Percentiles rank a stretch among this genome's conserved stretches.
These are phyloP conservation scores for Microcaecilia unicolor DNA, from an alignment of 2,797 vertebrate species.

Conservation along the genomic window DNA sequence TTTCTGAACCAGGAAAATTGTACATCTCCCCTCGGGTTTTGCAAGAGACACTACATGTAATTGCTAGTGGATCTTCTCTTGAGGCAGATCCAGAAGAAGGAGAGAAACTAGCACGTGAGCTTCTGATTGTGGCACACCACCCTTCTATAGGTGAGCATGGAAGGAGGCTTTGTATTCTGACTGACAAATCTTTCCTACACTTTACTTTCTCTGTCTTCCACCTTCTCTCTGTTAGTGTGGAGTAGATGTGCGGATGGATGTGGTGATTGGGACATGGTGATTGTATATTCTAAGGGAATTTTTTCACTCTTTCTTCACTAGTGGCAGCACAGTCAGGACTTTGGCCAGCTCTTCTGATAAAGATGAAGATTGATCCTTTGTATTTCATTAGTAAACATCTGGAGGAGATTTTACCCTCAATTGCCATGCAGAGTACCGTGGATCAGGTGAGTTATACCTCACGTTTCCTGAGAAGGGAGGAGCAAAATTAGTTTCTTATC, in stretches of 20 bases:
- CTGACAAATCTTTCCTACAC: background rate
- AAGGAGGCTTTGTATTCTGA: background rate
- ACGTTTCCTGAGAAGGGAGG: too few relatives aligned
- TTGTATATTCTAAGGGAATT: background rate
- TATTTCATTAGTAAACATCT: conserved; percentile 79
- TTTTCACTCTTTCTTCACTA: conserved; percentile 29
- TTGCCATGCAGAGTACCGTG: conserved; percentile 59
- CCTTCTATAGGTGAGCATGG: conserved; percentile 75
- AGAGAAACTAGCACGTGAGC: conserved; percentile 76
- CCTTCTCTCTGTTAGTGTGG: rapidly evolving
- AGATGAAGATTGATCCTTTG: conserved; percentile 77
- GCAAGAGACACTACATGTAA: conserved; percentile 67
- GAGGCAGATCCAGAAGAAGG: conserved; percentile 63
- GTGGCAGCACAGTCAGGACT: conserved; percentile 65
- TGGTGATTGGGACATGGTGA: background rate
- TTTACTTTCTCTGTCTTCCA: background rate
- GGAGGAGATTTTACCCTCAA: conserved; percentile 67
- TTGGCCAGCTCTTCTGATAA: conserved; percentile 75
- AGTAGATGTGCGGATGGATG: background rate
- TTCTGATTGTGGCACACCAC: conserved; percentile 79
- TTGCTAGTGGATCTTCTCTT: conserved; percentile 70
- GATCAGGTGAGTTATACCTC: conserved; percentile 67
- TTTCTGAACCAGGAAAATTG: conserved; percentile 68
- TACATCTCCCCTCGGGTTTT: conserved; percentile 74
- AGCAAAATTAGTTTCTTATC: too few relatives aligned